Evolutionary conservation across 1,140 invertebrate species (phyloP).

Genomic region (Cydia splendana): DNA sequence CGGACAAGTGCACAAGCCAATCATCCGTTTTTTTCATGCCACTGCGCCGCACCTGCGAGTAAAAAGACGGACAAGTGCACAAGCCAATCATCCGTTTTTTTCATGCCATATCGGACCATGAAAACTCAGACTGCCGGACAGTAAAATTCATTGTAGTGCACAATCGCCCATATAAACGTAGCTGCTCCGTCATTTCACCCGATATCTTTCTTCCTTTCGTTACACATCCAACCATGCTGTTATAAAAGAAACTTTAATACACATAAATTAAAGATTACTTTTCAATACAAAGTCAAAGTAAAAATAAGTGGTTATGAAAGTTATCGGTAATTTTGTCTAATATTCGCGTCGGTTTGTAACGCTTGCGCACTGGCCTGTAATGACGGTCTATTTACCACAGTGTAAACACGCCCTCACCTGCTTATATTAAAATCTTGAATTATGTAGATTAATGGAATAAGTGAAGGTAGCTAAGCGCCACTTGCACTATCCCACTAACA

Average conservation of each 20-base stretch:
- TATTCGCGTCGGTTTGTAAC: background rate
- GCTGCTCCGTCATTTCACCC: background rate
- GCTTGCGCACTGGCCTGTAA: slow-evolving; percentile 12
- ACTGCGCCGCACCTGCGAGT: too few relatives aligned
- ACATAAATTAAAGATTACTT: background rate
- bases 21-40: too few relatives aligned
- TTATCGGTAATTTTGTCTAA: background rate
- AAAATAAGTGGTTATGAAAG: background rate
- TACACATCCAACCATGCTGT: background rate
- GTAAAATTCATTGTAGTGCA: too few relatives aligned
- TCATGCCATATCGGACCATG: too few relatives aligned
- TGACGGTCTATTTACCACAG: slow-evolving; percentile 16
- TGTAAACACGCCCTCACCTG: background rate
- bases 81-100: too few relatives aligned
- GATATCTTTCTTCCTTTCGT: background rate
- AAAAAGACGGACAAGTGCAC: too few relatives aligned
- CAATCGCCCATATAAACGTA: too few relatives aligned
- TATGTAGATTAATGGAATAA: background rate
- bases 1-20: too few relatives aligned
- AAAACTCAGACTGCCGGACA: too few relatives aligned
- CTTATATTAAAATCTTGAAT: background rate
- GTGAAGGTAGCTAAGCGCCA: background rate
- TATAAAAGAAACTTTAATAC: background rate
- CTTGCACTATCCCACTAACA: too few relatives aligned
- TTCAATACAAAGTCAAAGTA: background rate